A percentile compares a stretch with the other conserved stretches of the same genome.
Conservation (phyloP, 2,888 invertebrate species). For the Hypomecis atomaria region DNA sequence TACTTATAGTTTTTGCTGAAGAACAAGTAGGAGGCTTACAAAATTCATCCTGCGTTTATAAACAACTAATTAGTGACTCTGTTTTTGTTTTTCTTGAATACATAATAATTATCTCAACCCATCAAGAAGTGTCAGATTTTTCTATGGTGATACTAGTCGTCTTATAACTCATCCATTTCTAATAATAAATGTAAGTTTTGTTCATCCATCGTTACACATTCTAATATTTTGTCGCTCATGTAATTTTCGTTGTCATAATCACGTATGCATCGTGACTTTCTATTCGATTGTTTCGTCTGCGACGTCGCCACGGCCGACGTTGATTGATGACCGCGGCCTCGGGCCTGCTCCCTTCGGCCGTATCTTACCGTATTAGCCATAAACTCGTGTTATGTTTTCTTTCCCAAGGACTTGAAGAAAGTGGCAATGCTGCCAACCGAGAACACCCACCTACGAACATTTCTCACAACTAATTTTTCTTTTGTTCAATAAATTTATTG, state of each 20-base stretch:
- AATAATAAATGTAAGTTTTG: not conserved
- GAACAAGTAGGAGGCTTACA: too few species aligned
- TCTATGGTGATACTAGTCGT: too few species aligned
- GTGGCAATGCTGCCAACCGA: constrained; percentile 47
- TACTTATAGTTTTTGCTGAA: too few species aligned
- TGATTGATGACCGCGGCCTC: constrained; percentile 41
- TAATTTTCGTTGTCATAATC: constrained; percentile 19
- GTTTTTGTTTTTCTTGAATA: too few species aligned
- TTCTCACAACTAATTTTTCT: constrained; percentile 51
- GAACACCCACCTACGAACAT: constrained; percentile 41
- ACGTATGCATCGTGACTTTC: constrained; percentile 22
- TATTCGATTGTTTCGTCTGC: constrained; percentile 39
- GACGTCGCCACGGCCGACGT: constrained; percentile 56
- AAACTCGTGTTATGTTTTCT: constrained; percentile 73
- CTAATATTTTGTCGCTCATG: constrained; percentile 17
- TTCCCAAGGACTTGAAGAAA: constrained; percentile 69
- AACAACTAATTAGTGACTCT: too few species aligned
- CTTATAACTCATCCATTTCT: too few species aligned
- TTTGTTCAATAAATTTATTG: constrained; percentile 55
- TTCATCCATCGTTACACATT: constrained; percentile 17
- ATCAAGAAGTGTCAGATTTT: too few species aligned
- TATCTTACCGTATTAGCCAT: constrained; percentile 47
- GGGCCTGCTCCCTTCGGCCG: constrained; percentile 35
- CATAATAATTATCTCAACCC: too few species aligned
- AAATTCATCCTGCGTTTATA: too few species aligned